Evolutionary conservation across 2,888 invertebrate species (phyloP).

Genomic region (Tipula confusa): DNA sequence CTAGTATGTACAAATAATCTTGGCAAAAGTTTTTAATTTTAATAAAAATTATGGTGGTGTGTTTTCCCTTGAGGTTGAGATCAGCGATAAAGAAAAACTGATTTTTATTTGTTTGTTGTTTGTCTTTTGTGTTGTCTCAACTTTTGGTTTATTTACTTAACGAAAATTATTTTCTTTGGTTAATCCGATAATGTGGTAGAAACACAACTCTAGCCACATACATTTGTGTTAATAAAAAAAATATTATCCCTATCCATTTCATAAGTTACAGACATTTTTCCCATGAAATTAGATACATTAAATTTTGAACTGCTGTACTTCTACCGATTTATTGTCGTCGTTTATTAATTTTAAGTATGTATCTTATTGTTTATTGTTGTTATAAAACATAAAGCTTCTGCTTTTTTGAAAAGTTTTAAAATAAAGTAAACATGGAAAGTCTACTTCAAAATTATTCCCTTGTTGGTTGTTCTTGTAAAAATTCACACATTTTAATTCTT

Average conservation of each 20-base stretch:
- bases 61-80: neutral
- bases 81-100: constrained; percentile 5
- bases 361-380: no score
- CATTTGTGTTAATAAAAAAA: no score
- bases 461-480: neutral
- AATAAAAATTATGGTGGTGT: neutral
- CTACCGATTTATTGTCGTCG: no score
- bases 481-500: neutral
- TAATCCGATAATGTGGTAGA: neutral
- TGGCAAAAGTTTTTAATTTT: neutral
- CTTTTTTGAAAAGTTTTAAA: no score
- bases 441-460: neutral
- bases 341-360: no score
- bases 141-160: neutral
- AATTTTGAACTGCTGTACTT: no score
- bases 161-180: neutral
- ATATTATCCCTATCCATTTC: no score
- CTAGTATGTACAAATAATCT: neutral
- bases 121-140: neutral
- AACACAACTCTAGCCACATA: no score
- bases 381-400: no score
- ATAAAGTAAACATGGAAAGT: no score
- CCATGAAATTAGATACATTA: no score
- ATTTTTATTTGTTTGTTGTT: neutral
- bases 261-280: no score